Conservation (phyloP, 2,113 vertebrate genomes). For the Oncorhynchus kisutch region DNA sequence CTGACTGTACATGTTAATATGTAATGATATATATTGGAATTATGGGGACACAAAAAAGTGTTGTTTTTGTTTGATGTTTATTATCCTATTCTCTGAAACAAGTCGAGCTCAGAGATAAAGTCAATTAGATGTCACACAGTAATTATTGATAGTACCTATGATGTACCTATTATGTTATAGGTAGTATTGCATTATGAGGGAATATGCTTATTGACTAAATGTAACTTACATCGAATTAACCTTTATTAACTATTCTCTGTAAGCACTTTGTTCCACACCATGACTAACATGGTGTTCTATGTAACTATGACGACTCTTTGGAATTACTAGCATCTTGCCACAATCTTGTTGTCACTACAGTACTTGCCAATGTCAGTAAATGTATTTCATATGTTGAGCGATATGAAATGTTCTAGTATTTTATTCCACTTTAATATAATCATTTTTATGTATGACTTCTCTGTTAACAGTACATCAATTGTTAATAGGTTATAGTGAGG, state of each 20-base stretch:
- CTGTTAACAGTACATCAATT: conserved; percentile 31
- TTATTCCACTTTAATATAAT: conserved; percentile 25
- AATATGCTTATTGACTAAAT: background rate
- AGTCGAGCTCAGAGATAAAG: background rate
- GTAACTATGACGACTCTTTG: background rate
- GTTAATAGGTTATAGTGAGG: conserved; percentile 29
- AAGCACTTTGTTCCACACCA: conserved; percentile 46
- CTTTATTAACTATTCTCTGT: background rate
- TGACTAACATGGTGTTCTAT: conserved; percentile 1
- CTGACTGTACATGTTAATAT: conserved; percentile 16
- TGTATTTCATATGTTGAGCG: conserved; percentile 34
- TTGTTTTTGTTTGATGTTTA: conserved; percentile 7
- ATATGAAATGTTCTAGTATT: conserved; percentile 27
- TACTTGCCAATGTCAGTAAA: background rate
- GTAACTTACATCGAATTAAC: background rate
- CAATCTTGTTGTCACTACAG: background rate
- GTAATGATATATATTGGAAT: conserved; percentile 12
- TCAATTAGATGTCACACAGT: background rate
- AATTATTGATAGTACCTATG: background rate
- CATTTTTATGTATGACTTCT: conserved; percentile 20
- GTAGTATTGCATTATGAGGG: background rate
- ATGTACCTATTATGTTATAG: background rate
- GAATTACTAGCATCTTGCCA: background rate
- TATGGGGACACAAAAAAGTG: conserved; percentile 1
- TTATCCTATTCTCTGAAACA: background rate